A percentile compares a stretch with the other conserved stretches of the same genome.
Evolutionary conservation across 2,113 vertebrate genomes (phyloP).

Genomic region (Phyllopteryx taeniolatus): DNA sequence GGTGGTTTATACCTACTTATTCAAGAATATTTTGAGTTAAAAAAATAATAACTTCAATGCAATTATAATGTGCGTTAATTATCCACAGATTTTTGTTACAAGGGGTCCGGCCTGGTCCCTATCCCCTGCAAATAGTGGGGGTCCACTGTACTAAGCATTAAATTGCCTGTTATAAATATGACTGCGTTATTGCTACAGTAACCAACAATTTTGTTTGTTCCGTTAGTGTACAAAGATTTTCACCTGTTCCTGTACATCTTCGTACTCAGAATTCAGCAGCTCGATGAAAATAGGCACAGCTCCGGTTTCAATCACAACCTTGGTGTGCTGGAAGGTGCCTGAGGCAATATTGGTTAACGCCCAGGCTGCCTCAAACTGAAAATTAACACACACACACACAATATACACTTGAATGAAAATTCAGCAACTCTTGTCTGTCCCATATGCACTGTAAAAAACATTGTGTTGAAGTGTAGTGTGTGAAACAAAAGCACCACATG

Average conservation of each 20-base stretch:
- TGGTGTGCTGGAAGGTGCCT: conserved; percentile 89
- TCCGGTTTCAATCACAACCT: conserved; percentile 91
- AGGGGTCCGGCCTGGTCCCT: no score
- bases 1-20: no score
- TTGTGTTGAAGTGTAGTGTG: not conserved
- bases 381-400: conserved; percentile 4
- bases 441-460: not conserved
- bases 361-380: conserved; percentile 89
- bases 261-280: conserved; percentile 86
- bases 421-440: not conserved
- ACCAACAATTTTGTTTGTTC: not conserved
- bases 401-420: not conserved
- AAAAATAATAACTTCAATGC: no score
- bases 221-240: not conserved
- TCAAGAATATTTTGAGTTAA: no score
- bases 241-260: conserved; percentile 94
- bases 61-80: no score
- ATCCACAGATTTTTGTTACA: no score
- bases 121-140: no score
- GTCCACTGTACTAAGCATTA: not conserved
- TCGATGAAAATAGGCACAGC: conserved; percentile 92
- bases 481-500: not conserved
- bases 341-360: conserved; percentile 92
- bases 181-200: not conserved
- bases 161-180: not conserved